A percentile compares a stretch with the other conserved stretches of the same genome.
These are phyloP conservation scores for Fabriciana adippe DNA, from an alignment of 2,888 invertebrate species.

Conservation along the genomic window DNA sequence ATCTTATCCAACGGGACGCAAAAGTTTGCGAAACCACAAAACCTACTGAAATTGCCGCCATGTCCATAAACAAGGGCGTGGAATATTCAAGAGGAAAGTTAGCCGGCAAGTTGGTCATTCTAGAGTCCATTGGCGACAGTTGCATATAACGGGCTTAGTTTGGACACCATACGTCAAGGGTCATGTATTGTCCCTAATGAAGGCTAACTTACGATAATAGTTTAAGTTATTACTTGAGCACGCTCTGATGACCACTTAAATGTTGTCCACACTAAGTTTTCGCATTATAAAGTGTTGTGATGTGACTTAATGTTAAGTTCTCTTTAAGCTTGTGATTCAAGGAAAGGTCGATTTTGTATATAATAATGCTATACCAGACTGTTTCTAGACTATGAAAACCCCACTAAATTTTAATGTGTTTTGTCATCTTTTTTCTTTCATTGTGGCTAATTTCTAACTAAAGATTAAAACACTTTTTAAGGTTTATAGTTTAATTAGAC, in stretches of 20 bases:
- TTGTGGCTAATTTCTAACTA: too few relatives aligned
- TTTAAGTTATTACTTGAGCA: conserved; percentile 74
- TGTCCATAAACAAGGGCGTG: conserved; percentile 72
- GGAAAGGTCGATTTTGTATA: not conserved
- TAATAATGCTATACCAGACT: too few relatives aligned
- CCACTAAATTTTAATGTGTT: too few relatives aligned
- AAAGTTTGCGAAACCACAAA: conserved; percentile 71
- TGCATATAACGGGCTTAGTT: conserved; percentile 74
- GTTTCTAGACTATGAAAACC: too few relatives aligned
- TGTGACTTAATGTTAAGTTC: conserved; percentile 19
- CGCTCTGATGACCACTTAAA: conserved; percentile 76
- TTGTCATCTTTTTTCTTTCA: too few relatives aligned
- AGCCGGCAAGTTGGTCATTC: conserved; percentile 46
- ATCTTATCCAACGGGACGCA: conserved; percentile 66
- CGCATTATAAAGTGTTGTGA: conserved; percentile 64
- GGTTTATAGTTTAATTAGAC: too few relatives aligned
- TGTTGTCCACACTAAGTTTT: conserved; percentile 59
- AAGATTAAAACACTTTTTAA: too few relatives aligned
- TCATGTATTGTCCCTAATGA: conserved; percentile 78
- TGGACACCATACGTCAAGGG: conserved; percentile 64
- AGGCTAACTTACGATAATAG: conserved; percentile 68
- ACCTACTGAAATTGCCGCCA: conserved; percentile 59
- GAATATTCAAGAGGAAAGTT: conserved; percentile 81
- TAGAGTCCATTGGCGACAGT: conserved; percentile 58
- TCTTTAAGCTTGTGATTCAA: conserved; percentile 6